Evolutionary conservation across 2,113 vertebrate species (phyloP).

Genomic region (Mesitornis unicolor): DNA sequence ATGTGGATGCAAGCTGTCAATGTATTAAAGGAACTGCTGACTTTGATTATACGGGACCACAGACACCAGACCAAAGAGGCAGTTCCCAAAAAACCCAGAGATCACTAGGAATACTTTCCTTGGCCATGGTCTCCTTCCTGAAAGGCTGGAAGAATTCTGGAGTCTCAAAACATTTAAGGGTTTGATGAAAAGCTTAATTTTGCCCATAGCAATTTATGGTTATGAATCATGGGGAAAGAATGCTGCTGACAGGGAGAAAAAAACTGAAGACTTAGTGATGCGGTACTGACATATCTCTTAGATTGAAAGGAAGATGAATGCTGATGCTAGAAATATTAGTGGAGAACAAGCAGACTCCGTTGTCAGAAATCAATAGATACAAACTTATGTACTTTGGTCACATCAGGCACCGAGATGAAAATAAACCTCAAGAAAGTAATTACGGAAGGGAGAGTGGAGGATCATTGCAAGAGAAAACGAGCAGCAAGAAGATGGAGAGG

Average conservation of each 20-base stretch:
- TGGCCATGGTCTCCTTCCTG: neutral
- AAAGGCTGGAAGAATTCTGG: neutral
- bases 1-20: neutral
- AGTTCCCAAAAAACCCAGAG: neutral
- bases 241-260: constrained; percentile 47
- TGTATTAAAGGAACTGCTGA: neutral
- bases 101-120: neutral
- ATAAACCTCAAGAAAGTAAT: constrained; percentile 52
- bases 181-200: constrained; percentile 57
- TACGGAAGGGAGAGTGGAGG: neutral
- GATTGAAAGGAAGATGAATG: constrained; percentile 53
- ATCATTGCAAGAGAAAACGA: neutral
- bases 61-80: neutral
- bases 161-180: neutral
- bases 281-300: constrained; percentile 43
- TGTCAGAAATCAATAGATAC: constrained; percentile 60
- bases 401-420: constrained; percentile 29
- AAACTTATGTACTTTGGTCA: constrained; percentile 45
- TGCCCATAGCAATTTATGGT: constrained; percentile 8
- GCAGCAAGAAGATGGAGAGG: neutral
- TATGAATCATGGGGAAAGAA: constrained; percentile 45
- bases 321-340: constrained; percentile 56
- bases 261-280: constrained; percentile 13
- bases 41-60: neutral
- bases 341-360: constrained; percentile 39